Base-by-base conservation (phyloP, 2,888 invertebrate genomes). In the Drosophila longiperda region DNA sequence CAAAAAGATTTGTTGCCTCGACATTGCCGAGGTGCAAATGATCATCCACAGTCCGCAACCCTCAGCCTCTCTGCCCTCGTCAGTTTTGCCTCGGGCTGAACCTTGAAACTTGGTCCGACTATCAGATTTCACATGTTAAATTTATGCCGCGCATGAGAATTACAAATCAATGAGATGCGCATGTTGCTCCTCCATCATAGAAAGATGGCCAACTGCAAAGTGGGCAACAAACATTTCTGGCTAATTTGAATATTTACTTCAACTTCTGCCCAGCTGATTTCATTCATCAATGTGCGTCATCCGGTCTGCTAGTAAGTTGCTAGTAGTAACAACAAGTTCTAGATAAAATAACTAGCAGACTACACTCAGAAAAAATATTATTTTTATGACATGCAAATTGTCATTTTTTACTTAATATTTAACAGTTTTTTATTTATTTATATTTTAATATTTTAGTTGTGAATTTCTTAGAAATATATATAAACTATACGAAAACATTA, bases 91-190 rank as follows among this genome's bases (percentile, higher is more conserved):
- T 38, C 38, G 58, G 52, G 34, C 33, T 71, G 50, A 63, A 65
- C 42, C 74, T 48, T 64, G 71, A 52, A 71, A 64, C 66, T 36
- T 57, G 57, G 71, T 20, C 72, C 40, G 75, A 58, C 80, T 70
- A 80, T 87, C 87, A 82, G 87, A 87, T 90, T 90, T 90, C 90
- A 85, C 87, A 87, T 90, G 90, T 77, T 82, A 77, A 87, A 90
- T 90, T 87, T 90, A 87, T 87, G 76, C 87, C 71, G 76, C 63
- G 66, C 82, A 82, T 77, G 78, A 62, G 90, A 90, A 90, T 90
- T 89, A 90, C 90, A 87, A 87, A 87, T 87, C 90, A 87, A 87
- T 87, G 87, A 89, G 83, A 85, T 85, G 90, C 89, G 73, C 67
- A 42, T 48, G 60, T 36, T 65, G 68, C 61, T 54, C 17, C 40